A percentile compares a stretch with the other conserved stretches of the same genome.
These are phyloP conservation scores for Euplagia quadripunctaria DNA, from an alignment of 2,888 invertebrate genomes.

Conservation along the genomic window DNA sequence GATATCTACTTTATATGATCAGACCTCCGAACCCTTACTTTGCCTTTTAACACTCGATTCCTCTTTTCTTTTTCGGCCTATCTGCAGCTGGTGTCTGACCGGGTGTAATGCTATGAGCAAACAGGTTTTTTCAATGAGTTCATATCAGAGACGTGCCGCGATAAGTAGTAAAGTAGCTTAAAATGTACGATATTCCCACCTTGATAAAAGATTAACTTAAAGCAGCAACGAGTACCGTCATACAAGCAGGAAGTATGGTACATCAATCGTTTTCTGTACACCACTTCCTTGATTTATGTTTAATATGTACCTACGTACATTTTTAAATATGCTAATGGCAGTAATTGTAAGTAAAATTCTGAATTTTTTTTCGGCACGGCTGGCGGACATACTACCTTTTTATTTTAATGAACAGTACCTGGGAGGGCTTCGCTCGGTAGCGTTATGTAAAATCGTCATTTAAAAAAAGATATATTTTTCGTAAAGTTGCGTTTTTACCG, in stretches of 20 bases:
- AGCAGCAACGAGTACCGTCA: too few species aligned
- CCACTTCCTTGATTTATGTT: background rate
- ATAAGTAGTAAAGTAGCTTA: too few species aligned
- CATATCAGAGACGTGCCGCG: too few species aligned
- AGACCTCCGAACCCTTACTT: background rate
- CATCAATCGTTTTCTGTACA: background rate
- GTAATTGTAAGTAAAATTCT: background rate
- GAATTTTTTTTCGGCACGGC: background rate
- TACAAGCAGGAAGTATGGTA: too few species aligned
- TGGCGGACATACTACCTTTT: background rate
- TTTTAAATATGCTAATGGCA: background rate
- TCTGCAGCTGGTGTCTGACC: background rate
- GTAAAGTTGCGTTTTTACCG: too few species aligned
- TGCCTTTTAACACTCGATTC: too few species aligned
- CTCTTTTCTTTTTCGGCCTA: background rate
- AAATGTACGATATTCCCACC: too few species aligned
- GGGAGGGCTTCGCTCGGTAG: too few species aligned
- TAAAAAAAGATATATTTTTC: too few species aligned
- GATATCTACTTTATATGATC: background rate
- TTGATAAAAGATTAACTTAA: too few species aligned
- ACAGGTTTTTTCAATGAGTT: too few species aligned
- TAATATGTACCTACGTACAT: background rate
- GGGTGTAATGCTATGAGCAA: background rate
- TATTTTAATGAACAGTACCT: background rate
- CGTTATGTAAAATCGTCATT: too few species aligned